These are phyloP conservation scores for Stenurella melanura DNA, from an alignment of 2,888 invertebrate species.

Conservation along the genomic window DNA sequence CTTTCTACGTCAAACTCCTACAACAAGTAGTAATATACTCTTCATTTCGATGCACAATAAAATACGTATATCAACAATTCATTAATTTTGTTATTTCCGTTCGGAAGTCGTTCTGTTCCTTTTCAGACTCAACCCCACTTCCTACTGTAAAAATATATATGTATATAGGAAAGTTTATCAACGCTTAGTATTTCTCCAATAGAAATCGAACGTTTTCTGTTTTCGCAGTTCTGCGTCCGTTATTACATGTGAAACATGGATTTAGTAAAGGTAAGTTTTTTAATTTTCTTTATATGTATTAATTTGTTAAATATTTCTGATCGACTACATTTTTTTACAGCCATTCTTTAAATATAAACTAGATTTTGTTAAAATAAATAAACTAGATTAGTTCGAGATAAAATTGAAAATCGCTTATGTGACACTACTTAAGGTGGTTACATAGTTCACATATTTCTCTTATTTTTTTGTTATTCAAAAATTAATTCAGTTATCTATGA, in stretches of 20 bases:
- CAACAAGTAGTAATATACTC: not conserved
- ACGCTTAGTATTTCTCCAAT: conserved; percentile 33
- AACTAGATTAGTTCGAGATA: too few species aligned
- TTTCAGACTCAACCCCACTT: conserved; percentile 32
- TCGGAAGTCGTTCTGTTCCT: conserved; percentile 37
- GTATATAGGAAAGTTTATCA: conserved; percentile 27
- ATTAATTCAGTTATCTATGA: too few species aligned
- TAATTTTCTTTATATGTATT: not conserved
- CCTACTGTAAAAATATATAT: conserved; percentile 33
- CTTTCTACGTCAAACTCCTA: conserved; percentile 17
- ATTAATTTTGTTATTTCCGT: conserved; percentile 13
- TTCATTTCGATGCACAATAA: conserved; percentile 22
- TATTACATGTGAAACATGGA: conserved; percentile 12
- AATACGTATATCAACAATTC: conserved; percentile 4
- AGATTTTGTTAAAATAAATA: too few species aligned
- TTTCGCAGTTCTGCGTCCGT: conserved; percentile 1
- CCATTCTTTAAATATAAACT: too few species aligned
- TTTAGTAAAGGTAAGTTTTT: conserved; percentile 24
- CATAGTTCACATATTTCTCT: too few species aligned
- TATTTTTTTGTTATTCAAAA: too few species aligned
- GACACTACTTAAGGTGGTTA: too few species aligned
- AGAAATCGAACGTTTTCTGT: conserved; percentile 31
- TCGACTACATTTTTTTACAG: too few species aligned
- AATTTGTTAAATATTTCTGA: not conserved
- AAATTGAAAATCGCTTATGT: too few species aligned